phyloP scores from a whole-genome alignment of 2,797 vertebrate genomes.

The Myoxocephalus aenaeus region DNA sequence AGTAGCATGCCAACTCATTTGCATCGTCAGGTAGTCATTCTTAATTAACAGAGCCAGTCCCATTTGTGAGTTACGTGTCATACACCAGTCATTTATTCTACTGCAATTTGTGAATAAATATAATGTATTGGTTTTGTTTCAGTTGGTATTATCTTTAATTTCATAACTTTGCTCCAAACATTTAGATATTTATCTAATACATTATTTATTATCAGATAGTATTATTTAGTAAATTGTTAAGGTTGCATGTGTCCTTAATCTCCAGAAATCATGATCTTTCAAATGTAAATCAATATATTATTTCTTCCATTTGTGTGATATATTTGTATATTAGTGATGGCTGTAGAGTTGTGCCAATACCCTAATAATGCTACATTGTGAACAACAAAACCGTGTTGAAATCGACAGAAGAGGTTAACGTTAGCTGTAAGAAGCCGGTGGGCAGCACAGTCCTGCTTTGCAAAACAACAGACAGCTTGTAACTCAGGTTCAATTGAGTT shows the following conservation, averaged over 20 bases:
- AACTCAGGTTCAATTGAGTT: no score
- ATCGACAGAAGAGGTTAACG: no score
- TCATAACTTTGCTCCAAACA: neutral
- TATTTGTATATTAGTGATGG: neutral
- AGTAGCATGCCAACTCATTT: neutral
- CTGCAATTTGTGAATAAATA: neutral
- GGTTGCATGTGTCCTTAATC: neutral
- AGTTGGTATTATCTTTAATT: neutral
- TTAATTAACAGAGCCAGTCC: neutral
- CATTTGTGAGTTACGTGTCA: neutral
- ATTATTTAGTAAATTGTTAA: neutral
- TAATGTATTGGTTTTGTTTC: neutral
- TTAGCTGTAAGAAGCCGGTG: no score
- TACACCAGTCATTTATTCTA: neutral
- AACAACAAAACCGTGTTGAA: no score
- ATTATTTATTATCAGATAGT: neutral
- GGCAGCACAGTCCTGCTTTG: no score
- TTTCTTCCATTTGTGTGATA: neutral
- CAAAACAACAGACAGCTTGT: no score
- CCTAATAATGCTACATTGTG: no score
- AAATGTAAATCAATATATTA: neutral
- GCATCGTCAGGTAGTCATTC: neutral
- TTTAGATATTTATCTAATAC: neutral
- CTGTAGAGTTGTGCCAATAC: no score
- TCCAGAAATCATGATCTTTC: neutral